Evolutionary conservation across 2,888 invertebrate species (phyloP).

Genomic region (Papilio demoleus): DNA sequence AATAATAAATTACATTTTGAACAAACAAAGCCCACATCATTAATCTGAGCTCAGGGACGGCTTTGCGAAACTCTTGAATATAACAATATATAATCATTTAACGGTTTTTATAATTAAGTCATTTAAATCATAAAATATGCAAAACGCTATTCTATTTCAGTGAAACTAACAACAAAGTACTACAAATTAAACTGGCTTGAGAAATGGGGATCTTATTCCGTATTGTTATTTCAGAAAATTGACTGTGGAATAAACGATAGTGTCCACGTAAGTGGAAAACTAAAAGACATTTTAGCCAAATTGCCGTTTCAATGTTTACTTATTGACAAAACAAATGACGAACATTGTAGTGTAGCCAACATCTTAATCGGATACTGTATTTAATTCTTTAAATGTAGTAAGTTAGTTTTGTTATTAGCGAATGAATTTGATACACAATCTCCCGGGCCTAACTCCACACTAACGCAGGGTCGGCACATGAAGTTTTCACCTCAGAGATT

Average conservation of each 20-base stretch:
- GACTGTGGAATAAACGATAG: not conserved
- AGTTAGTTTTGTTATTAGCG: no score
- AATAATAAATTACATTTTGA: constrained; percentile 20
- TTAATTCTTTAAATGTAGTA: no score
- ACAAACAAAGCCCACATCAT: constrained; percentile 21
- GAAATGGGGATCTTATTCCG: not conserved
- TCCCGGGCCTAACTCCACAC: no score
- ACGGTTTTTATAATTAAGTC: not conserved
- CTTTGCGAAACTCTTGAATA: constrained; percentile 19
- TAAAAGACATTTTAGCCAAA: no score
- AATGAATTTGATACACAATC: no score
- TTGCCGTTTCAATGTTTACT: no score
- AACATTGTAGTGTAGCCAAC: no score
- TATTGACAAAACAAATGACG: no score
- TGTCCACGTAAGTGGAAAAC: no score
- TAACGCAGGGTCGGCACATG: no score
- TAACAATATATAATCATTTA: constrained; percentile 7
- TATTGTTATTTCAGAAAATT: not conserved
- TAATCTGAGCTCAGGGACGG: constrained; percentile 18
- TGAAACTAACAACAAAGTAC: not conserved
- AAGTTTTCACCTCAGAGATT: no score
- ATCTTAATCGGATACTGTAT: no score
- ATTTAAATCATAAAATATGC: constrained; percentile 1
- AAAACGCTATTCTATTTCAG: not conserved
- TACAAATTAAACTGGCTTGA: not conserved